Evolutionary conservation across 2,888 invertebrate genomes (phyloP).

Genomic region (Xylota sylvarum): DNA sequence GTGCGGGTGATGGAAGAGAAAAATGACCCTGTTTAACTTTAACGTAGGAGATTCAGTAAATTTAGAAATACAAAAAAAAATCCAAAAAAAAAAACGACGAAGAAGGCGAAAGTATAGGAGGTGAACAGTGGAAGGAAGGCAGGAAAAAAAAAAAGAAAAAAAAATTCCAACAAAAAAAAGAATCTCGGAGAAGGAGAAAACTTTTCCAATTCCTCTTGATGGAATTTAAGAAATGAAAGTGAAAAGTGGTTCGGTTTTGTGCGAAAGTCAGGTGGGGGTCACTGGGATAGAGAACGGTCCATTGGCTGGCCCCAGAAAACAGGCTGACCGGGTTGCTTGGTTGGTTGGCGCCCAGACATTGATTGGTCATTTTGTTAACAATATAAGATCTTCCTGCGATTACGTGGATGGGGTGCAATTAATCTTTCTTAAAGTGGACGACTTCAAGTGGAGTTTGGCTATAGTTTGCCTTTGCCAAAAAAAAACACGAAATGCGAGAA

Average conservation of each 20-base stretch:
- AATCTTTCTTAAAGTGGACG: slow-evolving; percentile 70
- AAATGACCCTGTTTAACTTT: slow-evolving; percentile 69
- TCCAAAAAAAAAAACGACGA: slow-evolving; percentile 11
- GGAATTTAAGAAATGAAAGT: slow-evolving; percentile 71
- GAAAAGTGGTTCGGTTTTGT: slow-evolving; percentile 65
- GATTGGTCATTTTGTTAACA: slow-evolving; percentile 77
- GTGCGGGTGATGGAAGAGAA: slow-evolving; percentile 57
- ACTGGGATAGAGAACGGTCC: neutral
- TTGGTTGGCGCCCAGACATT: slow-evolving; percentile 54
- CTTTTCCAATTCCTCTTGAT: slow-evolving; percentile 68
- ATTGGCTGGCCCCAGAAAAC: neutral
- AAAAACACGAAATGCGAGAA: slow-evolving; percentile 15
- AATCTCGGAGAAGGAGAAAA: slow-evolving; percentile 16
- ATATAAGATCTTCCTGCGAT: slow-evolving; percentile 63
- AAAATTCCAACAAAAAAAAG: slow-evolving; percentile 7
- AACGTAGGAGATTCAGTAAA: slow-evolving; percentile 43
- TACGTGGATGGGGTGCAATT: slow-evolving; percentile 64
- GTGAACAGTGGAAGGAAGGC: too few relatives aligned
- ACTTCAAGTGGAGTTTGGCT: slow-evolving; percentile 57
- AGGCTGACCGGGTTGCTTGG: slow-evolving; percentile 21
- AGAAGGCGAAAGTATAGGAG: slow-evolving; percentile 15
- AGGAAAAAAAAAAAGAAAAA: slow-evolving; percentile 8
- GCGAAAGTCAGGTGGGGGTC: slow-evolving; percentile 45
- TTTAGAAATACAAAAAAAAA: slow-evolving; percentile 45
- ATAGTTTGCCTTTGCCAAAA: slow-evolving; percentile 19